Base-by-base conservation (phyloP, 1,140 invertebrate species). In the Contarinia nasturtii region DNA sequence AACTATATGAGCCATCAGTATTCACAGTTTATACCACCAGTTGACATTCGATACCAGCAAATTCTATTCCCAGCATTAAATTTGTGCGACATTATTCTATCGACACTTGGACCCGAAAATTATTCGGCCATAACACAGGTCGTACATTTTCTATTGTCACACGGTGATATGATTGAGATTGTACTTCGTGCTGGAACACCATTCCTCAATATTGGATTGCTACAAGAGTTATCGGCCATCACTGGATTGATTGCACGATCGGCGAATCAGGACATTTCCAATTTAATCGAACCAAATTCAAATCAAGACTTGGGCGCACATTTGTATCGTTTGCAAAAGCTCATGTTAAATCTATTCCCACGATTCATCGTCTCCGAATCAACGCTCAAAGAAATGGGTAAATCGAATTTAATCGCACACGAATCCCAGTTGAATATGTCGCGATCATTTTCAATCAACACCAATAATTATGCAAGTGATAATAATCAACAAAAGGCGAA, bases 181-280 rank as follows among this genome's bases (percentile, higher is more conserved):
- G 75, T 87, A 37, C 60, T 93, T 14, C 55, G 72, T 53, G 74
- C 76, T 40, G 75, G 75, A 17, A 77, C 76, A 50, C 76, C 79
- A 0, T 71, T 68, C 19, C 71, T 80, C 1, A 70, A 73, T 0
- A 51, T 68, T 1, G 74, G 73, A 7, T 60, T 78, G 19, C 61
- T 90, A 20, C 71, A 77, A 50, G 82, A 87, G 57, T 61, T 86
- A 33, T 76, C 81, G 10, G 70, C 76, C 12, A 65, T 86, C 1
- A 85, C 81, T n/a, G 78, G 77, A 18, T 74, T 91, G 1, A 76
- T 90, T 52, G 77, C 82, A 0, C 72, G 84, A 52, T 80, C 81
- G 5, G 77, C 82, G 12, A 76, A 75, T 50, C 65, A 65, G 50
- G 67, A 67, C 18, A 61, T 55, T 22, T 65, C 59, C n/a, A 67